These are phyloP conservation scores for Pionites leucogaster DNA, from an alignment of 2,113 vertebrate genomes.

Conservation along the genomic window DNA sequence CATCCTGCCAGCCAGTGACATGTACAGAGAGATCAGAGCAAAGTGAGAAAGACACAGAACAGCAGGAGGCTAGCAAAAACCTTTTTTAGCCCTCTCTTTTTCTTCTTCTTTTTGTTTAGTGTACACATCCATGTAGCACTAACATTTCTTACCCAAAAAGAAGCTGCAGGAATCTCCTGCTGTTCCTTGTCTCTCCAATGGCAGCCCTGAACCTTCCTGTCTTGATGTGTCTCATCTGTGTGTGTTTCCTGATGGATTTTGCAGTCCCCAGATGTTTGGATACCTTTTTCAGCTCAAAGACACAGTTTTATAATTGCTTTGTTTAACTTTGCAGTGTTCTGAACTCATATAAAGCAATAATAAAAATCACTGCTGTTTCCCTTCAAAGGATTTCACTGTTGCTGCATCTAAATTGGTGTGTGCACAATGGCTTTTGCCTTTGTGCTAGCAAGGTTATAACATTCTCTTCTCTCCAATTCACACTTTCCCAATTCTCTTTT, in stretches of 20 bases:
- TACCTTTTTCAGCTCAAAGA: conserved; percentile 54
- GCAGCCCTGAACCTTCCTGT: conserved; percentile 39
- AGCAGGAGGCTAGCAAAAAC: conserved; percentile 36
- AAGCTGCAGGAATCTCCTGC: conserved; percentile 19
- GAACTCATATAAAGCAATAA: conserved; percentile 24
- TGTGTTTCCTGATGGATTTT: conserved; percentile 60
- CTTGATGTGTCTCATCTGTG: conserved; percentile 37
- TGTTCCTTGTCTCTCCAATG: background rate
- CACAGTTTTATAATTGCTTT: background rate
- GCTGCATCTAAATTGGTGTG: background rate
- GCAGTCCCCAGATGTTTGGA: conserved; percentile 31
- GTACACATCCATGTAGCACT: conserved; percentile 25
- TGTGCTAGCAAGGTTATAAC: background rate
- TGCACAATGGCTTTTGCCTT: background rate
- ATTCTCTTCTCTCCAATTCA: background rate
- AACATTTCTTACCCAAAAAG: conserved; percentile 51
- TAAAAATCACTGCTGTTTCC: conserved; percentile 26
- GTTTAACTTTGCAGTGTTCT: conserved; percentile 20
- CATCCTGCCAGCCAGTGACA: conserved; percentile 49
- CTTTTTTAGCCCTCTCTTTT: conserved; percentile 36
- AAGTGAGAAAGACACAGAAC: conserved; percentile 59
- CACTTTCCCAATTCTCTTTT: background rate
- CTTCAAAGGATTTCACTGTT: conserved; percentile 2
- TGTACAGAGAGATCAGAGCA: conserved; percentile 43
- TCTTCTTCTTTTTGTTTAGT: conserved; percentile 57